These are phyloP conservation scores for Muscicapa adusta DNA, from an alignment of 2,113 vertebrate genomes.

Conservation along the genomic window DNA sequence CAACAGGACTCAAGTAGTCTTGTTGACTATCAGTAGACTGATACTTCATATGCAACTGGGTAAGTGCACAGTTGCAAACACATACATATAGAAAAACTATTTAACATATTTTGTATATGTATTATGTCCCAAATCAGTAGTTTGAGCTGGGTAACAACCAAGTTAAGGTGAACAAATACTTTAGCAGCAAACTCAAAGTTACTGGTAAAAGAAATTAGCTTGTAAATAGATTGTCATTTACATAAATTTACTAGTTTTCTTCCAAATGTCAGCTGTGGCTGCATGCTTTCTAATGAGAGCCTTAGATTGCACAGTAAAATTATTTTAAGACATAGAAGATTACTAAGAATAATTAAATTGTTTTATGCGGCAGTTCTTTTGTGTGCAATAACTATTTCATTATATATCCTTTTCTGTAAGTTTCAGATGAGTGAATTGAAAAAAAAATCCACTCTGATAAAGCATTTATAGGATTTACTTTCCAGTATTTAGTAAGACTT, in stretches of 20 bases:
- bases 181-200: not conserved
- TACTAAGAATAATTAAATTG: not conserved
- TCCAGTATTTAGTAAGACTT: not conserved
- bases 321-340: not conserved
- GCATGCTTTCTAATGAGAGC: not conserved
- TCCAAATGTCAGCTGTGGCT: not conserved
- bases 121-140: not conserved
- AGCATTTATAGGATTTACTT: not conserved
- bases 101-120: not conserved
- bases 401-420: not conserved
- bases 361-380: not conserved
- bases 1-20: not conserved
- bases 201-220: not conserved
- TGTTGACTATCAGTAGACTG: not conserved
- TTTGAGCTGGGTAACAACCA: no score
- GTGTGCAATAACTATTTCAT: not conserved
- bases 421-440: not conserved
- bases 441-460: not conserved
- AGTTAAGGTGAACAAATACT: not conserved
- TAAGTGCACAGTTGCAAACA: not conserved
- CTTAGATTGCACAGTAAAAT: not conserved
- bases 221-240: not conserved
- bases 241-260: not conserved
- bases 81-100: not conserved
- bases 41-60: not conserved